Percentiles rank a stretch among this genome's conserved stretches.
phyloP scores from a whole-genome alignment of 2,797 vertebrate genomes.

The Aeoliscus strigatus region DNA sequence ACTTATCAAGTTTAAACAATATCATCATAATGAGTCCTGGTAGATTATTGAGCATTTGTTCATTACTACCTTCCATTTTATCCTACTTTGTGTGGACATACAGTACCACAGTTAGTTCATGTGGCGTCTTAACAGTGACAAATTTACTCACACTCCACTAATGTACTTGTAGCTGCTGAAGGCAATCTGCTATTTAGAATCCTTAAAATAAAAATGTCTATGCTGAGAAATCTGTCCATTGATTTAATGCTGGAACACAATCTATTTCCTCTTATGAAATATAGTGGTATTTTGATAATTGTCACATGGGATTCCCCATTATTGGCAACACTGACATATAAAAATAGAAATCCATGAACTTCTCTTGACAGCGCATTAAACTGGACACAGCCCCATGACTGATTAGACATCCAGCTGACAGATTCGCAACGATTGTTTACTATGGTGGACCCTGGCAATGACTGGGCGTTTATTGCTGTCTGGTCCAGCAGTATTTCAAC shows the following conservation, averaged over 20 bases:
- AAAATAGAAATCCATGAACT: constrained; percentile 68
- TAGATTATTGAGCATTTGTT: too few relatives aligned
- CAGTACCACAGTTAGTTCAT: too few relatives aligned
- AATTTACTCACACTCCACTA: too few relatives aligned
- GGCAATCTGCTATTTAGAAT: constrained; percentile 12
- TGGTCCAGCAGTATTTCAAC: constrained; percentile 70
- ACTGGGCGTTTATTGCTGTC: constrained; percentile 72
- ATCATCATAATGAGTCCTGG: too few relatives aligned
- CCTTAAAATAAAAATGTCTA: constrained; percentile 13
- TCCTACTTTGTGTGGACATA: too few relatives aligned
- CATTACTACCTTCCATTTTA: too few relatives aligned
- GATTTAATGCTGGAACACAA: constrained; percentile 23
- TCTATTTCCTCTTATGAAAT: constrained; percentile 41
- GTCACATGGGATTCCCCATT: constrained; percentile 46
- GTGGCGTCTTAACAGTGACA: too few relatives aligned
- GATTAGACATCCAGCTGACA: constrained; percentile 70
- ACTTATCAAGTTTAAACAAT: too few relatives aligned
- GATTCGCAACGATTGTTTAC: constrained; percentile 67
- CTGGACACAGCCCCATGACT: constrained; percentile 63
- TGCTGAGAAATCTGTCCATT: constrained; percentile 15
- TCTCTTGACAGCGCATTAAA: constrained; percentile 70
- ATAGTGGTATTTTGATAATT: constrained; percentile 54
- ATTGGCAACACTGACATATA: constrained; percentile 60
- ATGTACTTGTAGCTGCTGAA: background rate
- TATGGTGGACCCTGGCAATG: constrained; percentile 63